Evolutionary conservation across 2,797 vertebrate species (phyloP), one percentile per base, ranked within the genome.

Genomic region (Thripadectes ignobilis): DNA sequence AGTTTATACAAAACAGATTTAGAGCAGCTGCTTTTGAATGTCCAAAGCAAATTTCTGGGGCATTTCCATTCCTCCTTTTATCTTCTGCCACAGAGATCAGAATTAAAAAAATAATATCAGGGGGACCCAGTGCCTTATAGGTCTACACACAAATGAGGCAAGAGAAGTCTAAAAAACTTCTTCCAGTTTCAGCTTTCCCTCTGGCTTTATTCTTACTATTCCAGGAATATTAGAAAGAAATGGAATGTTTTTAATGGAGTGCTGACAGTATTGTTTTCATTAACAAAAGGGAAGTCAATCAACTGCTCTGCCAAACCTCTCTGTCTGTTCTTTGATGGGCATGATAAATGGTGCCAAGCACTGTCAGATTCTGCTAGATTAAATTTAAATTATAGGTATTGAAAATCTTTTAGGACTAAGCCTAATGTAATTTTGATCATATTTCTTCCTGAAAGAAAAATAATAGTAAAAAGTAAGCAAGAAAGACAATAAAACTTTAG

Each of bases 271-370:
- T 95, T 96, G 88, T 96, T 96, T 96, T 93, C 81, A 74, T 91
- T 96, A 96, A 96, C 93, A 96, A 96, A 95, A 92, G 89, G 51
- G 68, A 96, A 93, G 75, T 96, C 93, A 93, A 93, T 95, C 96
- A 96, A 91, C 61, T 74, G n/a, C 48, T 97, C 84, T 94, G 85
- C 65, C 84, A 95, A 96, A 79, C 27, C 38, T 89, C 83, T 84
- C 80, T 94, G 78, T 89, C 72, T 93, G 23, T 92, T 79, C 55
- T 85, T 92, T 97, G 94, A 95, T 93, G 71, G 77, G 34, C 83
- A 72, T 88, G 91, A 94, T 83, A 93, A 93, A 93, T 66, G 39
- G 54, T 71, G 65, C 84, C 88, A 93, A 92, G 54, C 9, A 58
- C 38, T 93, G 81, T 85, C 87, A 93, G 65, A 93, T 94, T 59